Percentiles rank a stretch among this genome's conserved stretches.
Evolutionary conservation across 2,797 vertebrate species (phyloP).

Genomic region (Yasuhikotakia modesta): DNA sequence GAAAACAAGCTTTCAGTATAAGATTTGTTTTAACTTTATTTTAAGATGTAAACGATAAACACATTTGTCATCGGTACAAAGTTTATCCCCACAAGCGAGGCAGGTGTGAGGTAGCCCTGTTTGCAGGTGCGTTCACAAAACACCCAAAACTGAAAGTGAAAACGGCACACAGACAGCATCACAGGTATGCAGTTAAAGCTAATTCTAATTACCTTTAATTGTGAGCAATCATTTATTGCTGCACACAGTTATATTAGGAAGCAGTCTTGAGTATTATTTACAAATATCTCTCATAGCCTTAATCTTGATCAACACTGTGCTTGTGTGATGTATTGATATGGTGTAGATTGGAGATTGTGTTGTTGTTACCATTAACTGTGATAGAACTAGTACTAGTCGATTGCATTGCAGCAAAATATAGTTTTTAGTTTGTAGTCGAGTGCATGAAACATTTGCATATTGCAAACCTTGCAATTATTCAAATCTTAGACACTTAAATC

Average conservation of each 20-base stretch:
- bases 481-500: no score
- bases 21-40: neutral
- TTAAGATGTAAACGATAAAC: neutral
- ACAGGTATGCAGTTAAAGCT: slow-evolving; percentile 26
- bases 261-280: neutral
- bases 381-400: no score
- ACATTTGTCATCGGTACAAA: neutral
- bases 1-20: no score
- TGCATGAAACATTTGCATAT: no score
- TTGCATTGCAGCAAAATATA: no score
- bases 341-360: no score
- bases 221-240: slow-evolving; percentile 15
- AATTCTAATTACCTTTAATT: slow-evolving; percentile 26
- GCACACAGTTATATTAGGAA: neutral
- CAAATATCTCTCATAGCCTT: neutral
- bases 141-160: neutral
- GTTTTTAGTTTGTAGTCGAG: no score
- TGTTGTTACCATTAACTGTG: no score
- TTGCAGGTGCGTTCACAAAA: neutral
- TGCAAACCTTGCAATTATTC: no score
- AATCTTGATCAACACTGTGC: neutral
- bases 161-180: slow-evolving; percentile 9
- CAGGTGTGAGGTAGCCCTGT: neutral
- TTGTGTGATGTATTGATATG: no score
- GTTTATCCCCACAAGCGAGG: neutral